Percentiles rank a stretch among this genome's conserved stretches.
Evolutionary conservation across 2,888 invertebrate species (phyloP).

Genomic region (Cristatella mucedo): DNA sequence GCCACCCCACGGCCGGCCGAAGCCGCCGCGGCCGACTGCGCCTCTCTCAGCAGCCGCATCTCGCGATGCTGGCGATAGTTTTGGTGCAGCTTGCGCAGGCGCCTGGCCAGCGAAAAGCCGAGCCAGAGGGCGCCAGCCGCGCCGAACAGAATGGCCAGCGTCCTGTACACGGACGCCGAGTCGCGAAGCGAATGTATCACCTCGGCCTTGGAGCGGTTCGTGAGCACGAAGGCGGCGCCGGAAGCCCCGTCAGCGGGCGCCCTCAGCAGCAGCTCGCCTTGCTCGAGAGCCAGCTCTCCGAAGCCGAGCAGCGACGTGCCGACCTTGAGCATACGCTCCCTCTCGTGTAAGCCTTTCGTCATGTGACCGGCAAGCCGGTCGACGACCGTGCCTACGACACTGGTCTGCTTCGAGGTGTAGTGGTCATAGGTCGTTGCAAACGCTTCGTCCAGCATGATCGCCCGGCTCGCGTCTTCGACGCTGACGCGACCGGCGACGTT

Average conservation of each 20-base stretch:
- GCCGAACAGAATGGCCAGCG: conserved; percentile 1
- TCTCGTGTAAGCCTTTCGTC: conserved; percentile 4
- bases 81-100: no score
- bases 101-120: no score
- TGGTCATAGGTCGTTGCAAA: no score
- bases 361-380: conserved; percentile 6
- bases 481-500: no score
- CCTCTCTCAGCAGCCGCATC: background rate
- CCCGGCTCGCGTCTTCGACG: no score
- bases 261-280: background rate
- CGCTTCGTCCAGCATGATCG: no score
- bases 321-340: conserved; percentile 5
- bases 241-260: background rate
- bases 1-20: background rate
- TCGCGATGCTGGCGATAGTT: no score
- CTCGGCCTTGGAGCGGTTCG: background rate
- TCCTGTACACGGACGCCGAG: background rate
- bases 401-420: no score
- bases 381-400: no score
- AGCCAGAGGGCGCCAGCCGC: conserved; percentile 2
- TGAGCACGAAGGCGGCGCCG: background rate
- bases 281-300: background rate
- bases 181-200: background rate
- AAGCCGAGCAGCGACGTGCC: conserved; percentile 7
- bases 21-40: background rate